Conservation (phyloP, 2,888 invertebrate species). For the Rhimphoctona megacephalus region DNA sequence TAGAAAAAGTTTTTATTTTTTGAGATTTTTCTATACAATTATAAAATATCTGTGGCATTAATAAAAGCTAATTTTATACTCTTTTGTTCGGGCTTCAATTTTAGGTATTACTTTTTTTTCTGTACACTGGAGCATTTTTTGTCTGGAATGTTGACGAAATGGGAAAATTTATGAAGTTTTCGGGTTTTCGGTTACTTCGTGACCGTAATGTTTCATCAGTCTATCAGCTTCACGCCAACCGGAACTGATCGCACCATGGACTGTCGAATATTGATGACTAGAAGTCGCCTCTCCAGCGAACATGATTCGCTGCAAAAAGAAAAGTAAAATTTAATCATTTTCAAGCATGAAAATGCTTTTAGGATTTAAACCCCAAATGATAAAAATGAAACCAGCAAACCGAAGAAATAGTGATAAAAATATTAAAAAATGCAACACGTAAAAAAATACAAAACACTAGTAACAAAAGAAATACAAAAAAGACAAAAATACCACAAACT, state of each 20-base stretch:
- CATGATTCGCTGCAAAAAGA: constrained; percentile 85
- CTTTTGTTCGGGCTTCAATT: no score
- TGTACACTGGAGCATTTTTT: background rate
- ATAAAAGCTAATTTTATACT: no score
- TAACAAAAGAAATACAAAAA: no score
- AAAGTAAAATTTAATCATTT: background rate
- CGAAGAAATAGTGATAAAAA: background rate
- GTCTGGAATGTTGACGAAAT: background rate
- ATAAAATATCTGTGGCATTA: no score
- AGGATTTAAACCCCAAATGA: background rate
- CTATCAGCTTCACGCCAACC: constrained; percentile 90
- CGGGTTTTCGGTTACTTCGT: constrained; percentile 5
- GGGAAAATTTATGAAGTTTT: background rate
- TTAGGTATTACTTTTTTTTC: background rate
- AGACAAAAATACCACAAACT: no score
- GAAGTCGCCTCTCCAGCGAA: constrained; percentile 90
- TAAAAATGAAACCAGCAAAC: background rate
- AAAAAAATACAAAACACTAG: no score
- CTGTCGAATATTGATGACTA: constrained; percentile 87
- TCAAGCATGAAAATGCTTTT: no score
- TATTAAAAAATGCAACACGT: no score
- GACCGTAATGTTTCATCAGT: constrained; percentile 78
- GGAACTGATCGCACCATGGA: constrained; percentile 90
- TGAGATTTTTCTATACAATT: no score
- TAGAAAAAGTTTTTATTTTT: no score